Evolutionary conservation across 1,140 invertebrate species (phyloP), one percentile per base, ranked within the genome.

Genomic region (Chelonus insularis): DNA sequence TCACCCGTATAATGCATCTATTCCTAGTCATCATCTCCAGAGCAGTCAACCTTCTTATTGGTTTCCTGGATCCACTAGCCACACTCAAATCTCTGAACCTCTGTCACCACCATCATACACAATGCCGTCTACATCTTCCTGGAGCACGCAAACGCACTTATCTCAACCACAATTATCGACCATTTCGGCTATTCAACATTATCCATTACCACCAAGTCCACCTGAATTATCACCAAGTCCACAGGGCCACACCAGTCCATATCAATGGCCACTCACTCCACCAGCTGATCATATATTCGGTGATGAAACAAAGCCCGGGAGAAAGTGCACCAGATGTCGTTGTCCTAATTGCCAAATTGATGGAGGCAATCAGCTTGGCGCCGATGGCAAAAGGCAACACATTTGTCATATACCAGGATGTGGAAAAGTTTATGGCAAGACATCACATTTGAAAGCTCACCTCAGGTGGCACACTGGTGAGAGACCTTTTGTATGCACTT

Each of bases 371-470:
- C 63, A 86, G 80, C 1, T 83, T 81, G 68, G 83, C 70, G 4
- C 83, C 74, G 36, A 88, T 85, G 71, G 88, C 1, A 90, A 91
- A 68, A 85, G 89, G 57, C 88, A 92, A 65, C 95, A 98, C 76
- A 87, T 93, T 11, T 97, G 95, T 76, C 93, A 97, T 78, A 88
- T 95, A 21, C 86, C 90, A 3, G 93, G 92, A n/a, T 97, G 95
- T 78, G 89, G 88, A 57, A 95, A 96, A 76, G 87, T 93, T 7
- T 97, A 96, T 72, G 92, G 92, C 0, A 96, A 96, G 74, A 95
- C 94, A 0, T 95, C 92, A 0, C 94, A 97, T 75, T 75, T 96
- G 14, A 89, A 95, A 71, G 93, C 93, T 0, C 93, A 95, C 79
- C 76, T 95, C 0, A 84, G 93, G 34, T 94, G 89, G 91, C 92